These are phyloP conservation scores for Drosophila seguyi DNA, from an alignment of 1,140 invertebrate species.

Conservation along the genomic window DNA sequence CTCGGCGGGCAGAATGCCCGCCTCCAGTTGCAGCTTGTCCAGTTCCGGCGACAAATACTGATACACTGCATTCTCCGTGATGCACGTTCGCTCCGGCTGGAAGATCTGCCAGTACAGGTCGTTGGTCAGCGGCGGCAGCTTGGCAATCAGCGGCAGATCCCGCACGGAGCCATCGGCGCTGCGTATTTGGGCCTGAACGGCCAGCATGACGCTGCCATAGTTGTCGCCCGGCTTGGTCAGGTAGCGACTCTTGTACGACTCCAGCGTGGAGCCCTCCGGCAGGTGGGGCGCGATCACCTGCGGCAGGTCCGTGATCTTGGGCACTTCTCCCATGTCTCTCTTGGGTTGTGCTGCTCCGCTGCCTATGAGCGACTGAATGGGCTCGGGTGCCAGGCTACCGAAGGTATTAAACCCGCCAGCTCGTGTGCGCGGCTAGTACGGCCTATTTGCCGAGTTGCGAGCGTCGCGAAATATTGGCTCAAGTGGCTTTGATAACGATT, in stretches of 20 bases:
- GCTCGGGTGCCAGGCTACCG: neutral
- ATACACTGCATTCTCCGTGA: slow-evolving; percentile 88
- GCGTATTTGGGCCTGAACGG: slow-evolving; percentile 76
- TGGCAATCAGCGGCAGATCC: slow-evolving; percentile 86
- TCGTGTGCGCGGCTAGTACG: neutral
- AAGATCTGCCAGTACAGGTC: slow-evolving; percentile 86
- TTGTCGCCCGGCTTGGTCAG: slow-evolving; percentile 87
- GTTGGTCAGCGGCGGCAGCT: slow-evolving; percentile 87
- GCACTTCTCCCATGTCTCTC: slow-evolving; percentile 65
- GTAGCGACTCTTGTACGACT: slow-evolving; percentile 61
- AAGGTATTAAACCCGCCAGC: slow-evolving; percentile 35
- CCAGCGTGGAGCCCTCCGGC: slow-evolving; percentile 49
- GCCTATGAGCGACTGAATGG: slow-evolving; percentile 41
- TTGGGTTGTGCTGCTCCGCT: slow-evolving; percentile 11
- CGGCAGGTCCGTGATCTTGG: slow-evolving; percentile 64
- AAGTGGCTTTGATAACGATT: slow-evolving; percentile 55
- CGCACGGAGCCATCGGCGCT: slow-evolving; percentile 62
- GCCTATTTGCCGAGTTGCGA: slow-evolving; percentile 24
- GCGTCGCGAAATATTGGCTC: slow-evolving; percentile 52
- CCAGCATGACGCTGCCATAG: slow-evolving; percentile 87
- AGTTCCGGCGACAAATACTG: slow-evolving; percentile 86
- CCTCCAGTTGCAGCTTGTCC: slow-evolving; percentile 86
- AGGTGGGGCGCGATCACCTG: slow-evolving; percentile 70
- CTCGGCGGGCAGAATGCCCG: slow-evolving; percentile 79
- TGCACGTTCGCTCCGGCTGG: slow-evolving; percentile 87